Base-by-base conservation (phyloP, 2,888 invertebrate species). In the Leptinotarsa juncta region DNA sequence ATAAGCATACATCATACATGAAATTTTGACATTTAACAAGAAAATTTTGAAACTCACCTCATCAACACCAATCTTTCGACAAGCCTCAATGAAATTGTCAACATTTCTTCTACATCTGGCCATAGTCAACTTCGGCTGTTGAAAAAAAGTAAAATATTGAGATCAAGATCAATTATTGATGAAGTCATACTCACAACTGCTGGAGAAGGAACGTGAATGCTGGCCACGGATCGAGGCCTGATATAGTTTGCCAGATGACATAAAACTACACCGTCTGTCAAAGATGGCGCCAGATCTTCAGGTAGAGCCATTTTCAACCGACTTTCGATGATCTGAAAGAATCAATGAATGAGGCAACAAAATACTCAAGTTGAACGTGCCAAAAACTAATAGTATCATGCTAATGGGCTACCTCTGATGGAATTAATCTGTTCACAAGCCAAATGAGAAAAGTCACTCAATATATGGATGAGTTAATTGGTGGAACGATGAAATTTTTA, bases 181-280 rank as follows among this genome's bases (percentile, higher is more conserved):
- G 70, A 16, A 55, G 51, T 53, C 12, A 32, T 51, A 90, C 92
- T 91, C 88, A 96, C 96, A 92, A 96, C 96, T 82, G 95, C 95
- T 67, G 96, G 94, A 80, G 96, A 96, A 78, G 97, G 97, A 83
- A 97, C 97, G 89, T 97, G 97, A 79, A 98, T 97, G 84, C 96
- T 96, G 79, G 94, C 95, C 73, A 98, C 97, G 69, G 97, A 94
- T 81, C 97, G 91, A 60, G 97, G 96, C 77, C 94, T 92, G 83
- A 98, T 95, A 89, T 96, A 95, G 88, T 98, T 98, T 71, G 97
- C 97, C 82, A 98, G 91, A 89, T 98, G 97, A 86, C 98, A 98
- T 77, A 98, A 90, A 79, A 98, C 96, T 71, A 98, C 97, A 23
- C 98, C 97, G 88, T 98, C 97, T 48, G 94, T 93, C 81, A 98